Evolutionary conservation across 2,888 invertebrate genomes (phyloP), one percentile per base, ranked within the genome.

Genomic region (Phalera bucephala): DNA sequence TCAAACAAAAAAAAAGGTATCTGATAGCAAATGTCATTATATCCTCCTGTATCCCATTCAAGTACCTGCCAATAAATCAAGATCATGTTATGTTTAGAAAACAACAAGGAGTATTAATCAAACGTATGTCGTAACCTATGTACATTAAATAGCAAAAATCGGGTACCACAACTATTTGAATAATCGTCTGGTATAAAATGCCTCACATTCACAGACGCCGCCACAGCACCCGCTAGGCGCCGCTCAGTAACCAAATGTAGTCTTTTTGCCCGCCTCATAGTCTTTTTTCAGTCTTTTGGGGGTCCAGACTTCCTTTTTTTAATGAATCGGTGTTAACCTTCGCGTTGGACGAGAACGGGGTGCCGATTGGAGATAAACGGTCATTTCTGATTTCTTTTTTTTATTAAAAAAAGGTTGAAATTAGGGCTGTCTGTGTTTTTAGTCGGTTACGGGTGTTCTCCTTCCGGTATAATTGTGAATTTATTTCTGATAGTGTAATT

Each of bases 321-420:
- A 88, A 86, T 81, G 84, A 85, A 87, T 86, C 87, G 79, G 88
- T 88, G 88, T 88, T 88, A 88, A 88, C 87, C 88, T 88, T 86
- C 85, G 68, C 80, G 67, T 80, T 77, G 82, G 75, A 84, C 86
- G 79, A 80, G 80, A 85, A 88, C 85, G 78, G 86, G 88, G 87
- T 88, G 88, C 83, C 76, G 88, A 89, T 88, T 83, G 75, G 53
- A 88, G 88, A 89, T 89, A 87, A 88, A 83, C 75, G 66, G 56
- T 66, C 56, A 52, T 61, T 68, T 65, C 64, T 53, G 55, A 67
- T 64, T 68, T 61, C 49, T 63, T 73, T 64, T 70, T 59, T 52
- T 44, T 34, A 5, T 10, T 17, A 28, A 8, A 10, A 15, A 15
- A 28, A 25, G 12, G 23, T 6, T 9, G 9, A 9, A 9, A 14